Evolutionary conservation across 2,113 vertebrate species (phyloP), one percentile per base, ranked within the genome.

Genomic region (Hippocampus zosterae): DNA sequence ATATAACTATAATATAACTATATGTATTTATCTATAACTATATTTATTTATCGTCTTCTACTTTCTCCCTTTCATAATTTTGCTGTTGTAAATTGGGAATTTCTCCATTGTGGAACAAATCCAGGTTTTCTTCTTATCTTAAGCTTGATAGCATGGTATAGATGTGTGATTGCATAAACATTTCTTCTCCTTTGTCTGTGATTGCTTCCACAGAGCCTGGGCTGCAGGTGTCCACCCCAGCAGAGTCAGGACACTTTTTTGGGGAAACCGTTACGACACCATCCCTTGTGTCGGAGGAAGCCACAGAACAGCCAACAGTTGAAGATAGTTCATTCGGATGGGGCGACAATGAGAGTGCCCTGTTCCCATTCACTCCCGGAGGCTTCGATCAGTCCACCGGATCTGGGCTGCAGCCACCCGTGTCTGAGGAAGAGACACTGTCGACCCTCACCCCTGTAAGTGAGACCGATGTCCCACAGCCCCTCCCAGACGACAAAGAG

Each of bases 321-420:
- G 60, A 71, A 3, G 61, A 29, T 11, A 27, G 2, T 18, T 1
- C 27, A 9, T 1, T 8, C 42, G 63, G 23, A 63, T 59, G 40
- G n/a, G 55, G 2, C 0, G 52, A 64, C 2, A 71, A 2, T 6
- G 15, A 1, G 57, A 69, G 0, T 7, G 4, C 0, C 29, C 19
- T 0, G 13, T 0, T 33, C 10, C 19, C 53, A 40, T 41, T 77
- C 41, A 53, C 7, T 12, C 3, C 33, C 3, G 21, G 0, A 18
- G 53, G 53, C 4, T 3, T 59, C 0, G 69, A 82, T 16, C 50
- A 52, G n/a, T 0, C 42, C 11, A 7, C 23, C 12, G 88, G 86
- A 29, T 90, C 87, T 42, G 87, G 84, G 59, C 71, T 80, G 56
- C 0, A 0, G 21, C 44, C 57, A 1, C 0, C 19, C 2, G 0